Conservation (phyloP, 2,113 vertebrate species). For the Sorex fumeus region DNA sequence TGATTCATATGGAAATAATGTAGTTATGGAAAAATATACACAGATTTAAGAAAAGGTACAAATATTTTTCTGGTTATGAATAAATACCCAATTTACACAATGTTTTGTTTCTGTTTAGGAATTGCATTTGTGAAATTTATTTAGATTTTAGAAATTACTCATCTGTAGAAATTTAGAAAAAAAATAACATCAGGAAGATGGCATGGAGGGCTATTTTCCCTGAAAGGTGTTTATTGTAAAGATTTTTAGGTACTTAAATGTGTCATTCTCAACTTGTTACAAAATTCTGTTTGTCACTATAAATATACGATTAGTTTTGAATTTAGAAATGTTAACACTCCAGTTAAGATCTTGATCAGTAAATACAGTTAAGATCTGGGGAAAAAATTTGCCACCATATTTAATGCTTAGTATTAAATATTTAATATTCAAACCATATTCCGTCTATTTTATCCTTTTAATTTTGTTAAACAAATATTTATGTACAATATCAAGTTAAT, state of each 20-base stretch:
- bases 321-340: slow-evolving; percentile 51
- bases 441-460: neutral
- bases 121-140: slow-evolving; percentile 62
- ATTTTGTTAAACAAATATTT: neutral
- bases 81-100: slow-evolving; percentile 56
- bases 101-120: slow-evolving; percentile 62
- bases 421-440: neutral
- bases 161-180: slow-evolving; percentile 50
- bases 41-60: slow-evolving; percentile 35
- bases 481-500: neutral
- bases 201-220: neutral
- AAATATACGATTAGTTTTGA: slow-evolving; percentile 49
- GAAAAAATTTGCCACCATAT: neutral
- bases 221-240: neutral
- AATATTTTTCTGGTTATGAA: slow-evolving; percentile 58
- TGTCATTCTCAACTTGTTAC: slow-evolving; percentile 40
- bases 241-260: neutral
- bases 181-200: slow-evolving; percentile 19
- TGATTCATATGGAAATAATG: slow-evolving; percentile 55
- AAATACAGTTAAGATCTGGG: neutral
- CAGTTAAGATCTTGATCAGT: neutral
- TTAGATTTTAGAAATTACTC: slow-evolving; percentile 40
- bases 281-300: slow-evolving; percentile 19
- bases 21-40: slow-evolving; percentile 39
- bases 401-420: neutral